phyloP scores from a whole-genome alignment of 2,113 vertebrate genomes.

The Oncorhynchus mykiss region DNA sequence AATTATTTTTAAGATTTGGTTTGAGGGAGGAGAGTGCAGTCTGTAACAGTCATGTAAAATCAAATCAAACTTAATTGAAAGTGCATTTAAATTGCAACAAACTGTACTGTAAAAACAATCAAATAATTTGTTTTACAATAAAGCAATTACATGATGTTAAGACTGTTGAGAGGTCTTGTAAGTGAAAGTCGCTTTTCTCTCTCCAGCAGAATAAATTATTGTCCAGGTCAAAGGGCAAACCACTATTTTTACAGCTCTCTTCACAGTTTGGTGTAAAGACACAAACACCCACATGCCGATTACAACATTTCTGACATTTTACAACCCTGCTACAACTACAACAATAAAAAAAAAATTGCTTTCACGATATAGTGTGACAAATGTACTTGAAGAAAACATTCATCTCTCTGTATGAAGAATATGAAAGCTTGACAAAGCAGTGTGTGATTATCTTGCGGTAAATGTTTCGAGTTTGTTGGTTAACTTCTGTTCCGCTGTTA shows the following conservation, averaged over 20 bases:
- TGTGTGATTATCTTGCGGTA: slow-evolving; percentile 1
- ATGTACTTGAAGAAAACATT: not conserved
- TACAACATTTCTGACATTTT: slow-evolving; percentile 47
- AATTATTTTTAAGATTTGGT: no score
- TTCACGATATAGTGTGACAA: not conserved
- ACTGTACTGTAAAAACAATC: not conserved
- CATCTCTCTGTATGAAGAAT: not conserved
- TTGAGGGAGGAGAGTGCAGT: no score
- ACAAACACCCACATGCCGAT: slow-evolving; percentile 64
- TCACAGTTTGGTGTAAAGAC: slow-evolving; percentile 52
- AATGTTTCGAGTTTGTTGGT: not conserved
- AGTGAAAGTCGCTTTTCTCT: slow-evolving; percentile 18
- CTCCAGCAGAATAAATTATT: slow-evolving; percentile 44
- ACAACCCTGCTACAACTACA: slow-evolving; percentile 45
- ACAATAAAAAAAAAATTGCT: slow-evolving; percentile 29
- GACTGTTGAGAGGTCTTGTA: not conserved
- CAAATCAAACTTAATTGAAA: no score
- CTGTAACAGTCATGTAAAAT: no score
- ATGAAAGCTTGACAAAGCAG: not conserved
- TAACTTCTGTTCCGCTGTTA: slow-evolving; percentile 22
- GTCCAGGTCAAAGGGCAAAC: slow-evolving; percentile 28
- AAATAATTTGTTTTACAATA: not conserved
- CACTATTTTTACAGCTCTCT: slow-evolving; percentile 29
- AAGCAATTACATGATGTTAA: not conserved
- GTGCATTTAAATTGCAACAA: not conserved